Conservation (phyloP, 2,113 vertebrate genomes). For the Neoarius graeffei region DNA sequence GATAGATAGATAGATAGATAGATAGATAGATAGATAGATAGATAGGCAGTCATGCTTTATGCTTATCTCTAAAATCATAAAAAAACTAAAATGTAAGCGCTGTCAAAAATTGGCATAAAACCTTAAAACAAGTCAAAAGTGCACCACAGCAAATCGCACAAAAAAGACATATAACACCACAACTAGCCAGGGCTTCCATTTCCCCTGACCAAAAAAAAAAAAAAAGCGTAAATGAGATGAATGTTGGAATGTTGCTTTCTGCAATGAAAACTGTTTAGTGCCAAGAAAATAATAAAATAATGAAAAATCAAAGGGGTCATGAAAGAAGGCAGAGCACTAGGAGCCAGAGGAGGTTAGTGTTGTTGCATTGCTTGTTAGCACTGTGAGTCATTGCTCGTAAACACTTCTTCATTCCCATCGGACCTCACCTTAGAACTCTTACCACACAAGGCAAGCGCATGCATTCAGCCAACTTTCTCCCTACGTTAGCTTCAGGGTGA, state of each 20-base stretch:
- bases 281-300: slow-evolving; percentile 60
- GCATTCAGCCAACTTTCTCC: slow-evolving; percentile 47
- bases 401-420: slow-evolving; percentile 45
- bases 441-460: slow-evolving; percentile 43
- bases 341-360: slow-evolving; percentile 48
- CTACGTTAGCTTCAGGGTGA: slow-evolving; percentile 53
- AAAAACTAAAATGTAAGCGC: background rate
- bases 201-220: background rate
- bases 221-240: background rate
- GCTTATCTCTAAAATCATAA: background rate
- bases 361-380: slow-evolving; percentile 57
- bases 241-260: background rate
- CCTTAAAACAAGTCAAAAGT: background rate
- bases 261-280: background rate
- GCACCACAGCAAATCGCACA: background rate
- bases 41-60: background rate
- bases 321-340: slow-evolving; percentile 40
- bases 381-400: slow-evolving; percentile 26
- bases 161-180: background rate
- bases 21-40: slow-evolving; percentile 1
- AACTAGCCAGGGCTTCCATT: background rate
- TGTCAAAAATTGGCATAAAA: slow-evolving; percentile 9
- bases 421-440: slow-evolving; percentile 57
- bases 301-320: slow-evolving; percentile 67
- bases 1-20: background rate